phyloP scores from a whole-genome alignment of 2,888 invertebrate genomes.

The Drosophila monieri region DNA sequence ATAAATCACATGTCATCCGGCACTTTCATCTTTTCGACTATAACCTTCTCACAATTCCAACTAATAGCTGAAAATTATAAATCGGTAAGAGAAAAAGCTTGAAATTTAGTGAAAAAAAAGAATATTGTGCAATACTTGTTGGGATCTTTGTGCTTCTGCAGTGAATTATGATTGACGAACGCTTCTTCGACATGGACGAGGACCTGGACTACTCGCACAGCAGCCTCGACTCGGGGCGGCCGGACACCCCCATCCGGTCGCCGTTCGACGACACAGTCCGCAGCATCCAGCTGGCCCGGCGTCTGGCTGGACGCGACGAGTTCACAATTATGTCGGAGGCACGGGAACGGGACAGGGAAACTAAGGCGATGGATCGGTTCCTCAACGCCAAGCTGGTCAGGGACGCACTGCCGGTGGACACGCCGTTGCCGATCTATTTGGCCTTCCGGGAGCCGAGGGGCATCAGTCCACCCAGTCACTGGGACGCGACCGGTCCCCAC shows the following conservation, averaged over 20 bases:
- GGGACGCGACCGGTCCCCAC: neutral
- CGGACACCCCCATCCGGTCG: neutral
- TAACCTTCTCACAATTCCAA: too few relatives aligned
- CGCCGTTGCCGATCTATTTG: constrained; percentile 4
- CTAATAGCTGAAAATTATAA: too few relatives aligned
- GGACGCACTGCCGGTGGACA: constrained; percentile 5
- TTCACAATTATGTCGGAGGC: neutral
- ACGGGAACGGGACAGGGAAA: neutral
- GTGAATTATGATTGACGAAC: neutral
- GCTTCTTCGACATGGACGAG: neutral
- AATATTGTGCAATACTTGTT: neutral
- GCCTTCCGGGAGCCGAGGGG: constrained; percentile 7
- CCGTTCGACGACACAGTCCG: neutral
- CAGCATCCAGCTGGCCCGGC: neutral
- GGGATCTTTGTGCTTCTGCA: neutral
- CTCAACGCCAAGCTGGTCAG: constrained; percentile 4
- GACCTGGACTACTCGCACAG: neutral
- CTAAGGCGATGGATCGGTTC: constrained; percentile 1
- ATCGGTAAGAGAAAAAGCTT: too few relatives aligned
- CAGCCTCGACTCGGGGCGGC: neutral
- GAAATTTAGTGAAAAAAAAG: neutral
- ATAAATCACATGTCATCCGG: neutral
- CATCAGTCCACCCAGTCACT: neutral
- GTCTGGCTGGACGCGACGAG: neutral
- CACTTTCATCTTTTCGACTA: too few relatives aligned